Evolutionary conservation across 2,888 invertebrate species (phyloP).

Genomic region (Colletes collaris): DNA sequence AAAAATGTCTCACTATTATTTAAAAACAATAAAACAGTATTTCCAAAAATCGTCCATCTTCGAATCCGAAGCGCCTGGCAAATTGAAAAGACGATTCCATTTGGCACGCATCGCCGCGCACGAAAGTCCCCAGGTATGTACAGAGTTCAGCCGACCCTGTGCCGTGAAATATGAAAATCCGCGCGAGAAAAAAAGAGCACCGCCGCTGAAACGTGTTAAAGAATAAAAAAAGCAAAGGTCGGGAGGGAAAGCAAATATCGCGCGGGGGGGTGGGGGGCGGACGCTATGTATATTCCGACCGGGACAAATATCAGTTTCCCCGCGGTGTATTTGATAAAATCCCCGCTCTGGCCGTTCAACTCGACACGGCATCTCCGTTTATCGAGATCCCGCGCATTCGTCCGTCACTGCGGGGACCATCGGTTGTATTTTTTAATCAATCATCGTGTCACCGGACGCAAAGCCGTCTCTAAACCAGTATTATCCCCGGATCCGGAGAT

Average conservation of each 20-base stretch:
- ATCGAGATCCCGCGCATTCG: constrained; percentile 29
- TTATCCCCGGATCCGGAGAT: background rate
- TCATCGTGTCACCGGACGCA: constrained; percentile 38
- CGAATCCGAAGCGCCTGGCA: too few relatives aligned
- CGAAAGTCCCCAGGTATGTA: too few relatives aligned
- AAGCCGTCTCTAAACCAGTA: background rate
- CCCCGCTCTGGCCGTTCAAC: background rate
- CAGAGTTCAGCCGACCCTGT: too few relatives aligned
- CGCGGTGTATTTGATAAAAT: constrained; percentile 14
- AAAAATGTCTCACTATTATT: too few relatives aligned
- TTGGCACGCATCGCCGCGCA: too few relatives aligned
- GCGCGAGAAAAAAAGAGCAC: too few relatives aligned
- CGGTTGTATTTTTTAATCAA: constrained; percentile 46
- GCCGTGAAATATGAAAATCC: too few relatives aligned
- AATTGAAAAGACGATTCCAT: too few relatives aligned
- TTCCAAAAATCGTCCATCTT: too few relatives aligned
- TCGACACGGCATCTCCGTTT: constrained; percentile 20
- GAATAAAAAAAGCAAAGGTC: too few relatives aligned
- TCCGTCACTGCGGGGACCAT: constrained; percentile 15
- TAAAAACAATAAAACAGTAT: too few relatives aligned
- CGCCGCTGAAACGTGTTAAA: background rate
- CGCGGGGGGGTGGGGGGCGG: background rate
- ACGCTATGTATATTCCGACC: background rate
- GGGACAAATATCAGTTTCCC: constrained; percentile 14
- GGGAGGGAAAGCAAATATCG: background rate